These are phyloP conservation scores for Tretioscincus oriximinensis DNA, from an alignment of 2,113 vertebrate genomes.

Conservation along the genomic window DNA sequence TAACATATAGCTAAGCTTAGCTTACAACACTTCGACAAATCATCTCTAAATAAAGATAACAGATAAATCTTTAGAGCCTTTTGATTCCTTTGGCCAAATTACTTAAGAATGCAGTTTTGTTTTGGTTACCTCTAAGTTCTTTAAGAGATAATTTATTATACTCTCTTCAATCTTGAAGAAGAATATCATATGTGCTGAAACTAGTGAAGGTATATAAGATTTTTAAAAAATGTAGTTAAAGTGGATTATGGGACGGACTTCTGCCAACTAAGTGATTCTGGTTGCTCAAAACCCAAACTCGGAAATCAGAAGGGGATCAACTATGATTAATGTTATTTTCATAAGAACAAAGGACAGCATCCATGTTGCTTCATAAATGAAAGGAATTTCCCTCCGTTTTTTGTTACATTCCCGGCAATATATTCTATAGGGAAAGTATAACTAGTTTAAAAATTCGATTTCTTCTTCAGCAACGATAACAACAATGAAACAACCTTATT, in stretches of 20 bases:
- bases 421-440: constrained; percentile 13
- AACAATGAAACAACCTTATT: not conserved
- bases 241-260: not conserved
- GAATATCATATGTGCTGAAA: constrained; percentile 41
- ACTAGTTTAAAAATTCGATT: not conserved
- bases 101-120: not conserved
- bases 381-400: constrained; percentile 55
- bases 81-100: constrained; percentile 1
- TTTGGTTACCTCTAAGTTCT: constrained; percentile 35
- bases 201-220: constrained; percentile 61
- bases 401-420: constrained; percentile 23
- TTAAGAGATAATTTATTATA: constrained; percentile 25
- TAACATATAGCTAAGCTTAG: constrained; percentile 15
- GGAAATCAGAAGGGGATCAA: constrained; percentile 61
- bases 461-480: not conserved
- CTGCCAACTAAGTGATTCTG: not conserved
- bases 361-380: constrained; percentile 56
- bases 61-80: not conserved
- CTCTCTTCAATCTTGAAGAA: constrained; percentile 16
- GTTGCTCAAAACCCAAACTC: constrained; percentile 50
- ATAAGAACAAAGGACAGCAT: constrained; percentile 46
- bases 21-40: constrained; percentile 20
- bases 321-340: constrained; percentile 68
- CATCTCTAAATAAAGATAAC: constrained; percentile 14
- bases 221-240: not conserved